Base-by-base conservation (phyloP, 2,113 vertebrate genomes). In the Petrocephalus zakoni region DNA sequence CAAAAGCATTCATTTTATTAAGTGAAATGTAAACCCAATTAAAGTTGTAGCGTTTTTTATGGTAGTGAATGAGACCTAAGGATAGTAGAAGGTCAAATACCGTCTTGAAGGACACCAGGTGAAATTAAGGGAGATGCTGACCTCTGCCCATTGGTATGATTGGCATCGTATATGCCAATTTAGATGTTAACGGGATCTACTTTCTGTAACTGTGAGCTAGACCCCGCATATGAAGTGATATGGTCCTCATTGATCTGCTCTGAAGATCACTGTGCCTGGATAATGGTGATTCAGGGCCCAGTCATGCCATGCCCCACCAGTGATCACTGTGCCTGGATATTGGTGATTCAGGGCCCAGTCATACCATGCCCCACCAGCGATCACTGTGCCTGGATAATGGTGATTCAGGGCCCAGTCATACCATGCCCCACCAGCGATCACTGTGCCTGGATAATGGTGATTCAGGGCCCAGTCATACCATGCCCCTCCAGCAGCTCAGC, bases 61-160 rank as follows among this genome's bases (percentile, higher is more conserved):
- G 21, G 21, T 49, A n/a, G 22, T 83, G 17, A 83, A 47, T 49
- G 46, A 83, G 46, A 25, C 51, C 10, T 88, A 52, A 34, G 49
- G 87, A 88, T 17, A 78, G 47, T 47, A 49, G 34, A 87, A 87
- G 49, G 75, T 85, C 68, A 86, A 68, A 17, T 34, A 93, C 94
- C 93, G 95, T 94, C 94, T 96, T 95, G 93, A 89, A 91, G 91
- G 92, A 89, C 88, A 90, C 90, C 87, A 85, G 25, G 87, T 91
- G 92, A 94, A 91, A 95, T 95, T 94, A 95, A 93, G 91, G 94
- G 94, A 91, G 93, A 92, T 75, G 89, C 88, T 91, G 87, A 89
- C 91, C 92, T 89, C 89, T 88, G 90, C 56, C 93, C 58, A 83
- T 86, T 9, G 53, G 90, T 89, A 91, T 91, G 92, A 88, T 87